Percentiles rank a stretch among this genome's conserved stretches.
Evolutionary conservation across 2,888 invertebrate genomes (phyloP).

Genomic region (Oasisia sp.): DNA sequence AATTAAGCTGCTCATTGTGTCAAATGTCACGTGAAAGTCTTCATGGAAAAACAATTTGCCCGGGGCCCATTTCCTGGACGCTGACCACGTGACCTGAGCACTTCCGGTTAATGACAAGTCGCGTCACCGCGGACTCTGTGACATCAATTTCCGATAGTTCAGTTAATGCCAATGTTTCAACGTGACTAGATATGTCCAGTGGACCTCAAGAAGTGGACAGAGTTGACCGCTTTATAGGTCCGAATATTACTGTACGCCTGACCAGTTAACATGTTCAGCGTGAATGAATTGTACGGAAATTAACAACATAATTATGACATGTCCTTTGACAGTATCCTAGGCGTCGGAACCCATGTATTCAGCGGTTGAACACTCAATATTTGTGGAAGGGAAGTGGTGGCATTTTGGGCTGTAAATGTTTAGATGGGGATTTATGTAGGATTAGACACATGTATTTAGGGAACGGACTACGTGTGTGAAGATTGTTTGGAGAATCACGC

Average conservation of each 20-base stretch:
- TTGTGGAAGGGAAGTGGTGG: no score
- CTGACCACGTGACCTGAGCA: not conserved
- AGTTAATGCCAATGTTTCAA: slow-evolving; percentile 13
- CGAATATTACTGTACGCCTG: not conserved
- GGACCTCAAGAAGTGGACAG: not conserved
- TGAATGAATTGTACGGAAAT: not conserved
- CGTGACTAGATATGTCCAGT: not conserved
- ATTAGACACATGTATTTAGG: no score
- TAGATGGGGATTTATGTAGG: no score
- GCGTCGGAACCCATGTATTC: no score
- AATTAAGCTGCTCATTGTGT: not conserved
- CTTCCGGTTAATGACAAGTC: not conserved
- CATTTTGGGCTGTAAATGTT: no score
- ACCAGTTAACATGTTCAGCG: not conserved
- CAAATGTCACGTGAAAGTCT: not conserved
- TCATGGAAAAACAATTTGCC: not conserved
- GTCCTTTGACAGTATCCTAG: no score
- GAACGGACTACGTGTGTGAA: no score
- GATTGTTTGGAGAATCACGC: no score
- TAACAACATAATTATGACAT: not conserved
- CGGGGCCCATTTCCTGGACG: not conserved
- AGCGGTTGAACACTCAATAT: no score
- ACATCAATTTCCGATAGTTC: slow-evolving; percentile 12
- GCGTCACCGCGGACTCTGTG: not conserved
- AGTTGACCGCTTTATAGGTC: not conserved